Percentiles rank a stretch among this genome's conserved stretches.
phyloP scores from a whole-genome alignment of 1,140 invertebrate genomes.

The Globodera rostochiensis region DNA sequence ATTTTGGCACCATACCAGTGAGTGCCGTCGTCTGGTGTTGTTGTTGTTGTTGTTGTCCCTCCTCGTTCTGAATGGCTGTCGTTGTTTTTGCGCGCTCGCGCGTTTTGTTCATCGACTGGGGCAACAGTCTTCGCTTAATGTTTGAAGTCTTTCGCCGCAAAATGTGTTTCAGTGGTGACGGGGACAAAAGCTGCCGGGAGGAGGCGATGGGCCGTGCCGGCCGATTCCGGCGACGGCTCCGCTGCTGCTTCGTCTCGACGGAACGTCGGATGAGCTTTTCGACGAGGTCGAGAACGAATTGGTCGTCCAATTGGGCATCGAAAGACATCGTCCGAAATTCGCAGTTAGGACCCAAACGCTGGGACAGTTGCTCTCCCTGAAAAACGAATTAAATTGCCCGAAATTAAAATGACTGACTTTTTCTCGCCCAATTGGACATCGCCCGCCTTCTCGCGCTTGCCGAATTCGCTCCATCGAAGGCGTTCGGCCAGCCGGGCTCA shows the following conservation, averaged over 20 bases:
- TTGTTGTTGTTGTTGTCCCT: neutral
- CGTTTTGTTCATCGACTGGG: neutral
- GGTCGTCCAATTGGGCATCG: neutral
- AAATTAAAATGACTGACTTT: neutral
- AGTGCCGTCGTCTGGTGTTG: neutral
- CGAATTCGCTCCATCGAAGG: constrained; percentile 25
- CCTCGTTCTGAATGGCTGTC: neutral
- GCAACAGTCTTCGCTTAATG: neutral
- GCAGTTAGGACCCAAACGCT: constrained; percentile 32
- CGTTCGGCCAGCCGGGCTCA: neutral
- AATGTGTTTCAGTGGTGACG: neutral
- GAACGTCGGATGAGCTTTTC: constrained; percentile 13
- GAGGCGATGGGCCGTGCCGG: neutral
- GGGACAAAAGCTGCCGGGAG: constrained; percentile 1
- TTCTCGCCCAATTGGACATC: constrained; percentile 23
- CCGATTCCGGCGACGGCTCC: neutral
- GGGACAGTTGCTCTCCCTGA: constrained; percentile 25
- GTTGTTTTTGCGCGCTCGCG: neutral
- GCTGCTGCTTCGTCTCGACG: neutral
- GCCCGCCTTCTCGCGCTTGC: constrained; percentile 11
- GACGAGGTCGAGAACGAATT: constrained; percentile 7
- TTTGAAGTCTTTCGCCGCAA: neutral
- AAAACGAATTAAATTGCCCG: neutral
- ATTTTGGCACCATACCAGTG: neutral
- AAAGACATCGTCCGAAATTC: constrained; percentile 34